Evolutionary conservation across 2,888 invertebrate genomes (phyloP).

Genomic region (Tipula unca): DNA sequence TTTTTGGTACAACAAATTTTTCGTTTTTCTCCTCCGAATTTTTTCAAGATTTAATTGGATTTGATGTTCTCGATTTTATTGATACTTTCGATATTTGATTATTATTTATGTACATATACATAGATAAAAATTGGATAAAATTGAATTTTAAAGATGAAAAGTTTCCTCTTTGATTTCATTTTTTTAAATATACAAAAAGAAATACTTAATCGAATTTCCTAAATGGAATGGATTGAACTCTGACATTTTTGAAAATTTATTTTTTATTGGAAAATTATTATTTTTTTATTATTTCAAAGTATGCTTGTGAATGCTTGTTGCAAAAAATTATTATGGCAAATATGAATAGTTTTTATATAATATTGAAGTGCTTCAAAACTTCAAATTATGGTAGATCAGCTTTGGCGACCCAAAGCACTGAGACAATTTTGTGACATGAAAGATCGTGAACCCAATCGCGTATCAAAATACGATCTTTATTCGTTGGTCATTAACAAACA

Average conservation of each 20-base stretch:
- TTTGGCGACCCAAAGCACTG: no score
- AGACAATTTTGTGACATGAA: no score
- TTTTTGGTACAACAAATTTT: background rate
- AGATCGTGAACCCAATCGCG: no score
- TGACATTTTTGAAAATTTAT: background rate
- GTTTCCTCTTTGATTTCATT: background rate
- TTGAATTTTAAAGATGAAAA: background rate
- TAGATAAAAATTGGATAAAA: background rate
- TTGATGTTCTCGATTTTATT: background rate
- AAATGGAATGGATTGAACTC: background rate
- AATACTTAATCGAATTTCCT: background rate
- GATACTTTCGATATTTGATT: slow-evolving; percentile 14
- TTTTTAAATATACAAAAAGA: background rate
- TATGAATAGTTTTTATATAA: no score
- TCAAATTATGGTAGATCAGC: no score
- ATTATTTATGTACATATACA: background rate
- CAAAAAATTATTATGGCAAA: no score
- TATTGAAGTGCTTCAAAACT: no score
- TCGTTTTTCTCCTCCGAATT: background rate
- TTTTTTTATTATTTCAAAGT: no score
- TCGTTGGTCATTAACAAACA: no score
- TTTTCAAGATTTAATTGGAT: background rate
- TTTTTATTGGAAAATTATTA: background rate
- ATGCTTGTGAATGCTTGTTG: no score
- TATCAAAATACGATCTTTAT: no score